Conservation (phyloP, 2,888 invertebrate species). For the Therioaphis trifolii region DNA sequence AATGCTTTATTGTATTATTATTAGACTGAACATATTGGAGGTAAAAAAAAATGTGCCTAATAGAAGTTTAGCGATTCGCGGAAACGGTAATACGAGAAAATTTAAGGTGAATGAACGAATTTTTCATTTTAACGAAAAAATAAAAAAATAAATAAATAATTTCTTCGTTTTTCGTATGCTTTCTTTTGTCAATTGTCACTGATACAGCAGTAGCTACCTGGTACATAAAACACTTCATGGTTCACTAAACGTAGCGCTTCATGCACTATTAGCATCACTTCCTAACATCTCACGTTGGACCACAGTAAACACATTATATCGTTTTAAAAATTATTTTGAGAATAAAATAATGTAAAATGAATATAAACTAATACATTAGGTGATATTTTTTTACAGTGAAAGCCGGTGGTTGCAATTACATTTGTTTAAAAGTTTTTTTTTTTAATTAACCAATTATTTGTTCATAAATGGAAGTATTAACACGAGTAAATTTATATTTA, state of each 20-base stretch:
- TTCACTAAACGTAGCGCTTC: constrained; percentile 51
- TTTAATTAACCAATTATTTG: not conserved
- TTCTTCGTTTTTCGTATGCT: constrained; percentile 49
- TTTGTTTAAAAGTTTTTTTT: not conserved
- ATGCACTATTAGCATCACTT: constrained; percentile 49
- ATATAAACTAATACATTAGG: no score
- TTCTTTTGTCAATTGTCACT: constrained; percentile 48
- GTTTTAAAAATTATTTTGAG: constrained; percentile 19
- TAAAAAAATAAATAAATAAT: constrained; percentile 30
- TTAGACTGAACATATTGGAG: not conserved
- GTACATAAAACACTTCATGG: constrained; percentile 23
- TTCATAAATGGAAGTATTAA: not conserved
- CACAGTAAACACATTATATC: not conserved
- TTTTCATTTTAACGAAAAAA: constrained; percentile 4
- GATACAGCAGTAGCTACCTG: not conserved
- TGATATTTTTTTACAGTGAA: not conserved
- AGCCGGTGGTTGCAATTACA: not conserved
- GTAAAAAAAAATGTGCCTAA: not conserved
- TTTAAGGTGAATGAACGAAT: constrained; percentile 51
- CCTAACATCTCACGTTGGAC: not conserved
- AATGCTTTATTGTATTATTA: not conserved
- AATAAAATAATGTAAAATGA: not conserved
- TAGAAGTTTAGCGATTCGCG: not conserved
- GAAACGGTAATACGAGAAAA: constrained; percentile 5
- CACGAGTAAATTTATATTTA: no score